phyloP scores from a whole-genome alignment of 2,888 invertebrate genomes.

The Cerastoderma edule region DNA sequence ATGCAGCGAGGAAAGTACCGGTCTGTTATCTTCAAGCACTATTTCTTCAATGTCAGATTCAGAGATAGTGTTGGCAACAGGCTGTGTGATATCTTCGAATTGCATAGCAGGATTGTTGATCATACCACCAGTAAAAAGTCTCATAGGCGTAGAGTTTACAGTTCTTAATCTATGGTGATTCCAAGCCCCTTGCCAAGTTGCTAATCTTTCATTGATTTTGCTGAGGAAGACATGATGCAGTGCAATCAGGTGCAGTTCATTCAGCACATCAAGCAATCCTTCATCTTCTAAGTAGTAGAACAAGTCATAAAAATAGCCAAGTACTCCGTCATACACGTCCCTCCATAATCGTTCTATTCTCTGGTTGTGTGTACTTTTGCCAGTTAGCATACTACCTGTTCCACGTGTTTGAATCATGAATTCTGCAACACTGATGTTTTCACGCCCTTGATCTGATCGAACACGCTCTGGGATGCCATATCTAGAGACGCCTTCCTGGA shows the following conservation, averaged over 20 bases:
- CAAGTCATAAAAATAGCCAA: conserved; percentile 39
- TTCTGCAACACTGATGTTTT: conserved; percentile 41
- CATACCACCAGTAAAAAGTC: conserved; percentile 30
- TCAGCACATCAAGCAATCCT: conserved; percentile 30
- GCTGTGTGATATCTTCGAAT: not conserved
- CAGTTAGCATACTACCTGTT: conserved; percentile 39
- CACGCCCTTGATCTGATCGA: conserved; percentile 38
- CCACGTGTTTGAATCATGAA: conserved; percentile 35
- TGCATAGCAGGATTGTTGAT: conserved; percentile 9
- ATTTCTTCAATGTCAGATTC: conserved; percentile 1
- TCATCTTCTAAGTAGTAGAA: conserved; percentile 43
- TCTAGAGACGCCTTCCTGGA: conserved; percentile 12
- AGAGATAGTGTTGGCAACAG: not conserved
- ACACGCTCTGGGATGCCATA: conserved; percentile 32
- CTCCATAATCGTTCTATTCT: conserved; percentile 45
- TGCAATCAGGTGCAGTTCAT: conserved; percentile 32
- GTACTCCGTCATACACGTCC: conserved; percentile 49
- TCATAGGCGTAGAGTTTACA: conserved; percentile 26
- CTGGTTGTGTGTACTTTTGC: conserved; percentile 38
- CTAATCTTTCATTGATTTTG: conserved; percentile 41
- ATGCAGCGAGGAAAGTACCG: not conserved
- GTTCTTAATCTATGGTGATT: conserved; percentile 40
- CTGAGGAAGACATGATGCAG: conserved; percentile 33
- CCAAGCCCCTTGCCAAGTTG: conserved; percentile 39
- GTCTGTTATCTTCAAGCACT: not conserved